Base-by-base conservation (phyloP, 64 coral and sea anemone species). In the Orbicella faveolata region DNA sequence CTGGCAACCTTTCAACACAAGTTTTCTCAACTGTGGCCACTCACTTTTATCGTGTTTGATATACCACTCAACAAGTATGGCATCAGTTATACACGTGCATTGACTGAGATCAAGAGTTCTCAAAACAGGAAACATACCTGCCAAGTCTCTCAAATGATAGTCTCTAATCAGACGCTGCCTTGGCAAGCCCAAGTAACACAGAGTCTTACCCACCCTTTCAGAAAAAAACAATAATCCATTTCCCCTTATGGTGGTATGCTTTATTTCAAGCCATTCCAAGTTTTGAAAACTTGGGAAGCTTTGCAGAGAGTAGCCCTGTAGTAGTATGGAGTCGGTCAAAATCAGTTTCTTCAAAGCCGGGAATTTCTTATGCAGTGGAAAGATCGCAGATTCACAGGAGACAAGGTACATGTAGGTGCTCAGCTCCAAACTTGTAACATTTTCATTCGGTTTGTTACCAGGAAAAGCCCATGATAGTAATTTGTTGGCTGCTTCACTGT, bases 31-130 rank as follows among this genome's bases (percentile, higher is more conserved):
- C 61, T 66, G 69, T 48, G 61, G 81, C 37, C 81, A 69, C 3
- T 15, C 34, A 9, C 14, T 44, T 84, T 68, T 36, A 4, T 84
- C 37, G 13, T 84, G 34, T 21, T 84, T 84, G 20, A 69, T 69
- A 59, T 68, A 84, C 81, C 63, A 84, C 9, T 84, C 81, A 18
- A 84, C 63, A 9, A 84, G 81, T 18, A 84, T 4, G 1, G 81
- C 63, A 84, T 84, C 81, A 41, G 81, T 66, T 10, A 84, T 84
- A 23, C 2, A 0, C n/a, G 9, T 3, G 11, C 62, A 68, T n/a
- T 9, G 26, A 20, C 30, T 82, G 12, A 82, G 81, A 69, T 66
- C 61, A 84, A 84, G 81, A 37, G 35, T 84, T 84, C 19, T 84
- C 2, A 84, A 59, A 66, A 44, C 63, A 69, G 81, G 81, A 84